phyloP scores from a whole-genome alignment of 1,140 invertebrate species.

The Plectrocnemia conspersa region DNA sequence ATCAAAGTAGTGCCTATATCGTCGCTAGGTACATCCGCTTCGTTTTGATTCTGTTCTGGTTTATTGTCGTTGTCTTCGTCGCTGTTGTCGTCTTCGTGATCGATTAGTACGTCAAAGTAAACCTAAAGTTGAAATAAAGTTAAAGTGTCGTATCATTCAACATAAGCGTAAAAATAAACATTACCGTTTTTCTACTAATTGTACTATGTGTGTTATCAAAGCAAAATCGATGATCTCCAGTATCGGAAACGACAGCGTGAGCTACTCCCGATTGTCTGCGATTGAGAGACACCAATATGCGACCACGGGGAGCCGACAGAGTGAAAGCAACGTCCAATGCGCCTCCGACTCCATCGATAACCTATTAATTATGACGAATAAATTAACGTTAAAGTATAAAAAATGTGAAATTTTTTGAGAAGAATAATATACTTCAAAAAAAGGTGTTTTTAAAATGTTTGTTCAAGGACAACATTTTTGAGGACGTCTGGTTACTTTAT shows the following conservation, averaged over 20 bases:
- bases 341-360: conserved; percentile 70
- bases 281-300: conserved; percentile 61
- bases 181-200: conserved; percentile 71
- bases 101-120: conserved; percentile 73
- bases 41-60: conserved; percentile 43
- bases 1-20: conserved; percentile 29
- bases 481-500: background rate
- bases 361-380: too few relatives aligned
- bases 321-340: conserved; percentile 75
- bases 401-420: background rate
- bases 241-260: conserved; percentile 49
- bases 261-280: conserved; percentile 69
- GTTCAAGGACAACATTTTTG: conserved; percentile 1
- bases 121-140: conserved; percentile 39
- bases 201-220: conserved; percentile 79
- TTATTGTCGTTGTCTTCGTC: conserved; percentile 52
- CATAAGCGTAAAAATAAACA: conserved; percentile 13
- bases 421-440: background rate
- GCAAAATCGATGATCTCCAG: conserved; percentile 74
- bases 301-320: conserved; percentile 58
- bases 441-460: background rate
- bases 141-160: background rate
- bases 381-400: too few relatives aligned
- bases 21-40: conserved; percentile 12
- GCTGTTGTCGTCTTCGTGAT: conserved; percentile 55